Evolutionary conservation across 2,797 vertebrate species (phyloP), one percentile per base, ranked within the genome.

Genomic region (Lepus oiostolus): DNA sequence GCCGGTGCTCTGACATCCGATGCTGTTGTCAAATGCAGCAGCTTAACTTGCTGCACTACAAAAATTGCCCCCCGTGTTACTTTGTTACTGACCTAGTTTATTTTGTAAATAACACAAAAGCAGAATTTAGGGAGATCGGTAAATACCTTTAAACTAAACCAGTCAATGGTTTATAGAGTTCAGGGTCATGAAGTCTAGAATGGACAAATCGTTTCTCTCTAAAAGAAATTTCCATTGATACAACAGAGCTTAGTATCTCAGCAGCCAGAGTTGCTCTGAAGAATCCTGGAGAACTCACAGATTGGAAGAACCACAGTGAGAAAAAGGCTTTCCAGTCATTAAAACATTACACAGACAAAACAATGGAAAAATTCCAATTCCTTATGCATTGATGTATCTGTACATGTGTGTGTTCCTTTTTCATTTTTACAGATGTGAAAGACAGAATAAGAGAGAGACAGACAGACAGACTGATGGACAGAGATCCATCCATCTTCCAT

Each of bases 121-220:
- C n/a, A 93, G 38, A 71, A 91, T 71, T 85, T 91, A 93, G 35
- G 26, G 50, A 89, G 21, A 85, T 84, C 17, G 74, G 76, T 38
- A 90, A 90, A 68, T 79, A 67, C 19, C 58, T 90, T 54, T 92
- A 38, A 80, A 32, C 21, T 5, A 47, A 85, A 85, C 63, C 30
- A 71, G 50, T 50, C 92, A 90, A 67, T 87, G 38, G 22, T 26
- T 74, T 67, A n/a, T 76, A 87, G 42, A 77, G 19, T 47, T 88
- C 65, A 38, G 26, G 67, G 30, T 62, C 62, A 72, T 24, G 42
- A 72, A 92, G 47, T 8, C 16, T 19, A 80, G 32, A 54, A 52
- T 80, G 11, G 13, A 38, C 90, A 76, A 47, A 26, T 10, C 52
- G 30, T 86, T 83, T 21, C n/a, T 12, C 1, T 58, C 24, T 47